Base-by-base conservation (phyloP, 1,140 invertebrate species). In the Saccostrea cuccullata region DNA sequence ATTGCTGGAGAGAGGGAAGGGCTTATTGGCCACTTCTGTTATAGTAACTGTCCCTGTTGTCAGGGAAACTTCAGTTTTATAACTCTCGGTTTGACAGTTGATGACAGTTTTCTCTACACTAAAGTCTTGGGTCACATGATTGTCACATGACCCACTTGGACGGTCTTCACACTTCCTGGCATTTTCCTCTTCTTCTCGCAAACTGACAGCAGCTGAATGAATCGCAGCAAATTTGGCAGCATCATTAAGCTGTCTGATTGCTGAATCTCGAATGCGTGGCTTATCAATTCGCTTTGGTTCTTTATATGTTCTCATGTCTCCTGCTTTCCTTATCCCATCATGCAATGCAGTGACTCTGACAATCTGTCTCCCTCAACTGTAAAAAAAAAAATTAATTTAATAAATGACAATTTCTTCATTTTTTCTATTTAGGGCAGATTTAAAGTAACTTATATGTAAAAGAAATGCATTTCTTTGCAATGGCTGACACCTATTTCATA, bases 241-340 rank as follows among this genome's bases (percentile, higher is more conserved):
- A 64, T 87, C 82, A 87, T 87, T 87, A 17, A 87, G 26, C 58
- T 85, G 84, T 47, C 84, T 60, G 36, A 87, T 87, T 0, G 77
- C 87, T 70, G 89, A 86, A 55, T 90, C 89, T 17, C 84, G 55
- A 30, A 82, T 56, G 23, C 87, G 84, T 23, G 89, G 83, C 64
- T 90, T 90, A 58, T 90, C 89, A 86, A 90, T 90, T 20, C 89
- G 70, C 82, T 90, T 90, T 30, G 89, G 89, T 82, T 90, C 89
- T 73, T 90, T 90, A 70, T 90, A 90, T 15, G 89, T 90, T 82
- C 89, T 90, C 89, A 90, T 90, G 55, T 47, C 84, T 73, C 40
- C 73, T 87, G 67, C 77, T 36, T 83, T 67, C 26, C 36, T 77
- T 86, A 86, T 47, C 85, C 64, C 64, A 86, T 77, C 47, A 70